These are phyloP conservation scores for Siniperca scherzeri DNA, from an alignment of 2,797 vertebrate species.

Conservation along the genomic window DNA sequence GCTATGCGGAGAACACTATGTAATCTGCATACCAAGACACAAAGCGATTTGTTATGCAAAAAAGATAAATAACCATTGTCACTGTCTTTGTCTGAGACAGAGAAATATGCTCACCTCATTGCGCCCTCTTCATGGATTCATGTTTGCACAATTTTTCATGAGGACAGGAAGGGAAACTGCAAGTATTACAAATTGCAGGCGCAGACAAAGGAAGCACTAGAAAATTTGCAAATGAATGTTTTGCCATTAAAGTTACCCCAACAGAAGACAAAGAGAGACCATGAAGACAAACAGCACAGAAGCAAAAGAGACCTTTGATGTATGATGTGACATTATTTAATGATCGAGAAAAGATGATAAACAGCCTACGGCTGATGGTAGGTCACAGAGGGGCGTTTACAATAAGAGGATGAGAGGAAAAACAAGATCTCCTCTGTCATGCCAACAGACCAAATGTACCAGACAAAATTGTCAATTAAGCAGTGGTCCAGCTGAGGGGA, in stretches of 20 bases:
- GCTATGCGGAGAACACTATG: neutral
- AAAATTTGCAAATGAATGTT: slow-evolving; percentile 27
- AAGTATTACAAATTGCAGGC: slow-evolving; percentile 16
- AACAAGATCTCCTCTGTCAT: slow-evolving; percentile 33
- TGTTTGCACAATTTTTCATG: slow-evolving; percentile 26
- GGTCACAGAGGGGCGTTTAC: slow-evolving; percentile 28
- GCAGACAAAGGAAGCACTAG: slow-evolving; percentile 2
- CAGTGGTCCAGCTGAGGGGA: slow-evolving; percentile 7
- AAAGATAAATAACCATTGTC: slow-evolving; percentile 25
- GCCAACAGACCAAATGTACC: slow-evolving; percentile 16
- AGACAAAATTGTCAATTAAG: slow-evolving; percentile 20
- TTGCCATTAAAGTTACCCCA: slow-evolving; percentile 2
- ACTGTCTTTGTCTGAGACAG: slow-evolving; percentile 20
- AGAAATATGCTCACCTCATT: slow-evolving; percentile 25
- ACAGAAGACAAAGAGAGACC: slow-evolving; percentile 10
- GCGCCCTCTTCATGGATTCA: slow-evolving; percentile 27
- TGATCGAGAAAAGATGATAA: slow-evolving; percentile 47
- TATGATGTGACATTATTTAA: slow-evolving; percentile 51
- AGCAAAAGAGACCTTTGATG: slow-evolving; percentile 39
- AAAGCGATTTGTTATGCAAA: slow-evolving; percentile 25
- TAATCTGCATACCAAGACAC: slow-evolving; percentile 11
- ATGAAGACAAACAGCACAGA: slow-evolving; percentile 12
- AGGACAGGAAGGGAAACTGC: neutral
- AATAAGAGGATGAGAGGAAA: slow-evolving; percentile 24
- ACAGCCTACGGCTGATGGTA: slow-evolving; percentile 32